Evolutionary conservation across 2,113 vertebrate species (phyloP), one percentile per base, ranked within the genome.

Genomic region (Aplodontia rufa): DNA sequence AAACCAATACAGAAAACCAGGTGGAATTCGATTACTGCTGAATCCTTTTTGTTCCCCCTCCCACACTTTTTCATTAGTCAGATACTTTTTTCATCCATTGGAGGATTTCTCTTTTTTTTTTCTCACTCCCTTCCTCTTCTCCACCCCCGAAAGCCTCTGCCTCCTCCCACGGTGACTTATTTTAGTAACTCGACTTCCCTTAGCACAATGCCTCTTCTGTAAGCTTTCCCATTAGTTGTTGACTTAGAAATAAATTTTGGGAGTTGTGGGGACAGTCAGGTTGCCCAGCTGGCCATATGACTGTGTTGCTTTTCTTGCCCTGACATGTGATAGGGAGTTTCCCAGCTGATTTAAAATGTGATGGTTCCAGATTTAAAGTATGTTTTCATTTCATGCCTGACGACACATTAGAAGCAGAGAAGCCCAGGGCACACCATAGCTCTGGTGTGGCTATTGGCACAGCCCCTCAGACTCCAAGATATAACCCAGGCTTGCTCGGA

Each of bases 101-200:
- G 35, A 26, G 40, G 24, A 19, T 55, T 68, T 84, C 20, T 45
- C n/a, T n/a, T n/a, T 47, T 42, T 17, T 60, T 78, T 69, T 49
- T 83, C n/a, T 42, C 45, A 30, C 32, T 62, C 17, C 6, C 4
- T 49, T 68, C 32, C 3, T 47, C 58, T 47, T 62, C 74, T 51
- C 55, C 12, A 11, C 66, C 40, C 35, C 71, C 68, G 66, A 87
- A 83, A 87, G 76, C 24, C 28, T 78, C 82, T 32, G 30, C 60
- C 20, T 88, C 32, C 76, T 72, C 49, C 49, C 71, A 12, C 0
- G 8, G 14, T n/a, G 51, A 51, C 75, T 78, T 92, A 58, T 94
- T 95, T 93, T 66, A 64, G 62, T 40, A 82, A 78, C 69, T 68
- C 13, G 8, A 42, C 53, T 81, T 68, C 32, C 82, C 55, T 60